phyloP scores from a whole-genome alignment of 2,113 vertebrate species.

The Pseudorhombus dupliciocellatus region DNA sequence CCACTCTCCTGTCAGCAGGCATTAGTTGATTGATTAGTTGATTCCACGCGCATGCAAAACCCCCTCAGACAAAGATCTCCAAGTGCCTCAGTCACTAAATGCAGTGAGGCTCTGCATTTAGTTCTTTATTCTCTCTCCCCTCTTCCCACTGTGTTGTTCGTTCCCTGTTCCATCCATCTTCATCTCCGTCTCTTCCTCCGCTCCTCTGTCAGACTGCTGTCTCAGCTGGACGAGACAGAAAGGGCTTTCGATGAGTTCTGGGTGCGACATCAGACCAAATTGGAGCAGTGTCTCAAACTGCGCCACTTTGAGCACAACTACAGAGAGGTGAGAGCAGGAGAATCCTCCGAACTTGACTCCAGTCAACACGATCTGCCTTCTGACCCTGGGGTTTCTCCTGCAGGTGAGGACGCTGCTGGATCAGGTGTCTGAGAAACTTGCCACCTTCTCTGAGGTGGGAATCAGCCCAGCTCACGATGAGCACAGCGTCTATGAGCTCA shows the following conservation, averaged over 20 bases:
- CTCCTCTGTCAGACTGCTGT: slow-evolving; percentile 83
- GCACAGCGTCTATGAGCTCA: slow-evolving; percentile 89
- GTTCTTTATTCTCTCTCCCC: neutral
- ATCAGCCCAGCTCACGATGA: slow-evolving; percentile 90
- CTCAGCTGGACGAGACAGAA: slow-evolving; percentile 93
- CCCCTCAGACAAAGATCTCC: slow-evolving; percentile 3
- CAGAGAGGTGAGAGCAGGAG: slow-evolving; percentile 88
- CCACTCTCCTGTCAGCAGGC: slow-evolving; percentile 7
- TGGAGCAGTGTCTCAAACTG: slow-evolving; percentile 92
- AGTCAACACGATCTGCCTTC: neutral
- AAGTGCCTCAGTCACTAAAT: slow-evolving; percentile 16
- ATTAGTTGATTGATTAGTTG: slow-evolving; percentile 12
- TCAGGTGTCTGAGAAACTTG: slow-evolving; percentile 84
- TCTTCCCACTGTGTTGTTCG: neutral
- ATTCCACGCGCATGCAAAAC: slow-evolving; percentile 18
- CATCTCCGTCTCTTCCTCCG: neutral
- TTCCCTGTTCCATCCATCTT: neutral
- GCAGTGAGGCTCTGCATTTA: neutral
- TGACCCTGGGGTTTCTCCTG: slow-evolving; percentile 34
- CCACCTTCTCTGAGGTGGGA: slow-evolving; percentile 87
- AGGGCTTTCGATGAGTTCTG: slow-evolving; percentile 96
- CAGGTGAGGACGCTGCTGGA: slow-evolving; percentile 89
- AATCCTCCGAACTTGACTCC: too few species aligned
- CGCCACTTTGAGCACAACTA: slow-evolving; percentile 94
- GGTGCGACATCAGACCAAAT: slow-evolving; percentile 92